Base-by-base conservation (phyloP, 2,888 invertebrate species). In the Philereme vetulata region DNA sequence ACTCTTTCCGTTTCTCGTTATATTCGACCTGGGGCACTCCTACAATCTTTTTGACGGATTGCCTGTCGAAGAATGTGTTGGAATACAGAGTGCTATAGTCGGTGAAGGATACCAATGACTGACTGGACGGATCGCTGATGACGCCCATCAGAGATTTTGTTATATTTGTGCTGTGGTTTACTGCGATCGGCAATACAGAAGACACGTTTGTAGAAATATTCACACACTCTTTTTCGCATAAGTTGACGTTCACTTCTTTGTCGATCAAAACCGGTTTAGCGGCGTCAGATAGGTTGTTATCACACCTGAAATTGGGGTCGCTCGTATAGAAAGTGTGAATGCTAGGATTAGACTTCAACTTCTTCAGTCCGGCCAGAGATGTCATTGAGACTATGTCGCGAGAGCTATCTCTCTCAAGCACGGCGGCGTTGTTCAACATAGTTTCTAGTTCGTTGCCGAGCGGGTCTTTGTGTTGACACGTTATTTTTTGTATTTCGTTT, bases 401-500 rank as follows among this genome's bases (percentile, higher is more conserved):
- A 51, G 70, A 63, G 55, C 68, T 72, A 32, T 68, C 65, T 9
- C 67, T 70, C 55, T 76, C 76, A 34, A 73, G 44, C 8, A 59
- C 53, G 49, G 65, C 66, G 6, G 75, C 67, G 43, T 78, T 74
- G 53, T 74, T 77, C 40, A 80, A 66, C 48, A 83, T 74, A n/a
- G 68, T 70, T 71, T 82, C 74, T 3, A 82, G 51, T 50, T 80
- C 72, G 51, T 67, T 72, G 47, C 60, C 62, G 43, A 75, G 54
- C 11, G 64, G 60, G 34, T 69, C 62, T 40, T 81, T 52, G 36
- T 80, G 76, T 59, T 86, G 82, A 64, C 82, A 79, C 3, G 87
- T 85, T 57, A 91, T 90, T 56, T 86, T 90, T 68, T 86, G 83
- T 64, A 92, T 92, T 75, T 92, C 91, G 66, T 86, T 88, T 50